Percentiles rank a stretch among this genome's conserved stretches.
Conservation (phyloP, 1,140 invertebrate species). For the Cydia amplana region DNA sequence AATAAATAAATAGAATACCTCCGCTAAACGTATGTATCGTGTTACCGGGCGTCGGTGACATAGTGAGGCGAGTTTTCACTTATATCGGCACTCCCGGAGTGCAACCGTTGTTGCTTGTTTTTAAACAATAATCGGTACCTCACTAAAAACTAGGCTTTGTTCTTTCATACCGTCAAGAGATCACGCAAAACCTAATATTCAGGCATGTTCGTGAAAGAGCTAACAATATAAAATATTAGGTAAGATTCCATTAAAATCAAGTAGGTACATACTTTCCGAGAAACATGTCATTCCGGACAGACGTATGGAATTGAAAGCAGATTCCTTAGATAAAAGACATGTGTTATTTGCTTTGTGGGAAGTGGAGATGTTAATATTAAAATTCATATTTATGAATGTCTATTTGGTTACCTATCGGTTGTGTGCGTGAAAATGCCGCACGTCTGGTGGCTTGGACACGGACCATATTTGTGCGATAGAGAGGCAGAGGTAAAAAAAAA, state of each 20-base stretch:
- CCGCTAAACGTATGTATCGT: too few relatives aligned
- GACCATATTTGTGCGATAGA: too few relatives aligned
- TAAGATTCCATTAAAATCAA: not conserved
- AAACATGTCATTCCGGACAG: not conserved
- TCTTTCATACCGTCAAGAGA: not conserved
- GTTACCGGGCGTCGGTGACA: too few relatives aligned
- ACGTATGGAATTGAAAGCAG: not conserved
- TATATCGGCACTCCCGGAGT: too few relatives aligned
- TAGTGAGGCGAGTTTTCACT: too few relatives aligned
- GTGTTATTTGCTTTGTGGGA: slow-evolving; percentile 8
- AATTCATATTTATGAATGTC: not conserved
- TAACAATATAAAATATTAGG: not conserved
- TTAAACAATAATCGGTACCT: too few relatives aligned
- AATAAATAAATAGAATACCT: too few relatives aligned
- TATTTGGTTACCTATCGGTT: not conserved
- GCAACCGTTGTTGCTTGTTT: too few relatives aligned
- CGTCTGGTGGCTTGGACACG: too few relatives aligned
- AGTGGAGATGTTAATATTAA: not conserved
- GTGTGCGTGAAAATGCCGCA: not conserved
- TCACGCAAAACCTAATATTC: not conserved
- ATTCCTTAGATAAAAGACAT: not conserved
- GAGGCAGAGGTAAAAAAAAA: too few relatives aligned
- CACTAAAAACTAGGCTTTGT: too few relatives aligned
- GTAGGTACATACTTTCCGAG: not conserved
- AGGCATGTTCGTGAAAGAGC: not conserved